Base-by-base conservation (phyloP, 2,113 vertebrate species). In the Phyllopteryx taeniolatus region DNA sequence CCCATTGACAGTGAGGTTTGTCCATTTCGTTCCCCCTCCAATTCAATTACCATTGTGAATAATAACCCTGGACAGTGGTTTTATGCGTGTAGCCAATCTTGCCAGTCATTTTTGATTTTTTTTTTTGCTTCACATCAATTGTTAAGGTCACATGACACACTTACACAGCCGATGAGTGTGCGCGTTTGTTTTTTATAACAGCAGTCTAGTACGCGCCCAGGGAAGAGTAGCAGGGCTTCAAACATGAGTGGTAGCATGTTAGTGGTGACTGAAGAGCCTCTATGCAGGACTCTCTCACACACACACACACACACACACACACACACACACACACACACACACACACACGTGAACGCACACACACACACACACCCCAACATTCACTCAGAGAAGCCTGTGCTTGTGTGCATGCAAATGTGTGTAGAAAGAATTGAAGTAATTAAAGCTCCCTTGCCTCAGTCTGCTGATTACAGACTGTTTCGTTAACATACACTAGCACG, bases 381-480 rank as follows among this genome's bases (percentile, higher is more conserved):
- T 73, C 73, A 66, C 75, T 39, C 57, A 19, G 43, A 71, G 43
- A 13, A 39, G 22, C 12, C 33, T 3, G 65, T 19, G 68, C 44
- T 8, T 54, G 39, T 54, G 42, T 33, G 65, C 27, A 65, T 68
- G 75, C 44, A 71, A 61, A 70, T 62, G 81, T 64, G 65, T 64
- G 70, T 70, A 75, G 72, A 79, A 56, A 49, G 81, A 88, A 86
- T 87, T 89, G 87, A 82, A 79, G 83, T 88, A 91, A 89, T 90
- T 85, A 90, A 83, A 85, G 85, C 78, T 75, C 78, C 79, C 82
- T 86, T 70, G 76, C 80, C 62, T 74, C 78, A 80, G 87, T 80
- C 78, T 75, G 77, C 80, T 83, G 89, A 89, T 87, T 89, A 86
- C 72, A 87, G 84, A 61, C 78, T 71, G 78, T 79, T 81, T 80